Base-by-base conservation (phyloP, 2,797 vertebrate genomes). In the Serranus cabrilla region DNA sequence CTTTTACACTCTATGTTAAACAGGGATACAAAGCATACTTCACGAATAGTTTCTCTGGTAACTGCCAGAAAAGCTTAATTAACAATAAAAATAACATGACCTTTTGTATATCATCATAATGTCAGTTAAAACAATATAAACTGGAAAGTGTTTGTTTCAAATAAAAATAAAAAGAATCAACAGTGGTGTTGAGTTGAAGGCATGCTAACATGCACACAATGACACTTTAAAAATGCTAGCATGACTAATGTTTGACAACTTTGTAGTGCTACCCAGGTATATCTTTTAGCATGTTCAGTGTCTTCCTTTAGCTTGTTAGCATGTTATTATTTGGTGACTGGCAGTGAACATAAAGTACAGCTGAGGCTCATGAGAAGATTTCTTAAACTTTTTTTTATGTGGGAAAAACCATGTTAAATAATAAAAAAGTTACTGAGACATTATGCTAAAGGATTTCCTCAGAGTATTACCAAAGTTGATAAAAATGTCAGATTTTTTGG, bases 11-110 rank as follows among this genome's bases (percentile, higher is more conserved):
- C 27, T 27, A 27, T 27, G 27, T 27, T 27, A 27, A 27, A 27
- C 27, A 27, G 27, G 27, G 27, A 27, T 6, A 27, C 27, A 70
- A 62, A 39, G 10, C 10, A 23, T 50, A 43, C 71, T 83, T 67
- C 14, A 40, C 21, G 9, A 56, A 10, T 31, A 27, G 21, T 62
- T 65, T 65, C 61, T 64, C 11, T 55, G n/a, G 13, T 51, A 25
- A 51, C 14, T 23, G 43, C 43, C 1, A 17, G 20, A 63, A 14
- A 39, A 4, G 34, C 34, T 8, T 23, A 50, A 39, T 39, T 13
- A 63, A 14, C 45, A 37, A 8, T 5, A 2, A 16, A 68, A 59
- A 58, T 9, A 1, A 52, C 10, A 63, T 11, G 5, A 45, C 10
- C 2, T 25, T 37, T 55, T 11, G 17, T 45, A 12, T 11, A 27